Evolutionary conservation across 2,888 invertebrate genomes (phyloP).

Genomic region (Drosophila mimetica): DNA sequence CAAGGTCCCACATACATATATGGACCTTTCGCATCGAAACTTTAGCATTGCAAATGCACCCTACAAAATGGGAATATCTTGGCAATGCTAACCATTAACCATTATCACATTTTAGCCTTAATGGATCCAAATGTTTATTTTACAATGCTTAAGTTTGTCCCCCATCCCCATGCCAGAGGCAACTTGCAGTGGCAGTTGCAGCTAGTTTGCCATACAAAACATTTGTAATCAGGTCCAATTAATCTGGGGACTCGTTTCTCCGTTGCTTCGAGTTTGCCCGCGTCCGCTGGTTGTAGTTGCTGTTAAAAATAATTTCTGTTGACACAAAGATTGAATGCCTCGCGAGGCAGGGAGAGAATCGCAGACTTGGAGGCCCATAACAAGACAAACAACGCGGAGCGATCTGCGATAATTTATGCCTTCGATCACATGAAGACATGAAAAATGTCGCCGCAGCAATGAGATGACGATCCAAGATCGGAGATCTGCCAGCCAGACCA

Average conservation of each 20-base stretch:
- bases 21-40: constrained; percentile 6
- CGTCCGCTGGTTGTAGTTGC: constrained; percentile 58
- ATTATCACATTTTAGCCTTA: constrained; percentile 73
- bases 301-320: constrained; percentile 80
- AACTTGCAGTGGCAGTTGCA: constrained; percentile 31
- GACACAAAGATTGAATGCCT: constrained; percentile 79
- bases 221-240: constrained; percentile 77
- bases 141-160: constrained; percentile 58
- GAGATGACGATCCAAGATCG: constrained; percentile 60
- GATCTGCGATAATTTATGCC: constrained; percentile 77
- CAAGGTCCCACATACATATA: constrained; percentile 9
- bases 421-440: constrained; percentile 80
- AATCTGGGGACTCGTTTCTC: constrained; percentile 56
- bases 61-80: constrained; percentile 29
- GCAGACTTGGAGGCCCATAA: constrained; percentile 24
- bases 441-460: constrained; percentile 78
- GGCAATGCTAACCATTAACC: constrained; percentile 60
- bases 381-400: constrained; percentile 50
- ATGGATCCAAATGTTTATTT: constrained; percentile 78
- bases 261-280: constrained; percentile 31
- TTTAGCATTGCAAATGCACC: constrained; percentile 39
- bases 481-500: constrained; percentile 26
- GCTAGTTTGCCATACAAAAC: constrained; percentile 64
- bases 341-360: constrained; percentile 22
- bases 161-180: constrained; percentile 14